Conservation (phyloP, 2,113 vertebrate genomes). For the Apeltes quadracus region DNA sequence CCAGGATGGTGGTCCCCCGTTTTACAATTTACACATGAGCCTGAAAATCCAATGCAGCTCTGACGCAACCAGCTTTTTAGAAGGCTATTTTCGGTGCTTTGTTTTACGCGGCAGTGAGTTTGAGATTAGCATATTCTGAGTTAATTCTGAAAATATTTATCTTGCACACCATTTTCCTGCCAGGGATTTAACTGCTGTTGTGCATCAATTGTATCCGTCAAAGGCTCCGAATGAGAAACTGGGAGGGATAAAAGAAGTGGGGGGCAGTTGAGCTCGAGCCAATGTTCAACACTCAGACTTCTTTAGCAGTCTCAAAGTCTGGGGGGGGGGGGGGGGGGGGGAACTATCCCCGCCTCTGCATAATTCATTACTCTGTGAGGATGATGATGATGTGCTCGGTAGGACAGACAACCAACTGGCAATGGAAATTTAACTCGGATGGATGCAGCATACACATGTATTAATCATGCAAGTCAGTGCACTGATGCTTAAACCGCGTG, state of each 20-base stretch:
- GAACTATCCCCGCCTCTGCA: constrained; percentile 42
- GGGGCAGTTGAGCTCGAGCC: constrained; percentile 56
- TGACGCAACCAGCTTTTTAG: not conserved
- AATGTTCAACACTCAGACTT: constrained; percentile 66
- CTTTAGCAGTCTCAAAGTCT: constrained; percentile 55
- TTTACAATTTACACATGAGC: constrained; percentile 15
- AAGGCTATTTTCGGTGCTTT: not conserved
- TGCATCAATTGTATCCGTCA: constrained; percentile 55
- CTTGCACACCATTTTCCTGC: constrained; percentile 25
- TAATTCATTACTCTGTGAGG: constrained; percentile 66
- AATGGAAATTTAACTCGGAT: constrained; percentile 52
- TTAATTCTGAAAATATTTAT: constrained; percentile 19
- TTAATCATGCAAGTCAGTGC: constrained; percentile 56
- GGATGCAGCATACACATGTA: constrained; percentile 40
- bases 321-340: not conserved
- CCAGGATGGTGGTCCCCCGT: constrained; percentile 36
- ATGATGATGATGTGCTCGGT: constrained; percentile 68
- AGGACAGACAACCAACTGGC: constrained; percentile 57
- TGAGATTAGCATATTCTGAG: constrained; percentile 34
- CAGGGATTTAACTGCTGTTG: constrained; percentile 43
- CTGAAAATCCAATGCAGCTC: constrained; percentile 4
- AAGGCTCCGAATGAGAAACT: constrained; percentile 45
- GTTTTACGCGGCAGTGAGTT: constrained; percentile 18
- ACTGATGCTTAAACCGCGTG: constrained; percentile 40
- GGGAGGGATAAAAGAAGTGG: constrained; percentile 11